Base-by-base conservation (phyloP, 2,888 invertebrate species). In the Rotaria sp. region DNA sequence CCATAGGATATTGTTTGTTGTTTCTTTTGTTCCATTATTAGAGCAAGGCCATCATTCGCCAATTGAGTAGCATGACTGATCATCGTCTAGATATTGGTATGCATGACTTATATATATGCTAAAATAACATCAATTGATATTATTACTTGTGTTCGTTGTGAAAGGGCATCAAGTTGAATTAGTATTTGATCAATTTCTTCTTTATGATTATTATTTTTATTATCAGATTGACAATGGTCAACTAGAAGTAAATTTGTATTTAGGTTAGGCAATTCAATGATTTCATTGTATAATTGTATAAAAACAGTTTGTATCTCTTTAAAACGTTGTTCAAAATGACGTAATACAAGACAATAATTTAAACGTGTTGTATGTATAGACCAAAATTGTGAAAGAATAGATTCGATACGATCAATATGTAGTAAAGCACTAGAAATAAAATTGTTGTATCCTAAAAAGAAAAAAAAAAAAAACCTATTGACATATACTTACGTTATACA, bases 321-420 rank as follows among this genome's bases (percentile, higher is more conserved):
- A 91, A 97, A 97, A 90, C 96, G 95, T 90, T 96, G 95, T 92
- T 97, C 97, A 92, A 97, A 98, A 89, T 95, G 94, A 89, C 97
- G 93, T 90, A 97, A 93, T 89, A 95, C 94, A 88, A 97, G 92
- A 92, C 96, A 96, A 91, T 96, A 95, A 89, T 95, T 94, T 90
- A 97, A 92, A 89, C 95, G 94, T 87, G 86, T 87, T 89, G 95
- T 95, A 93, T 97, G 97, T 89, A 94, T 94, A 86, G 94, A 94
- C 97, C 97, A 97, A 92, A 96, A 97, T 89, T 94, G 94, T 91
- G 96, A 96, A 91, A 98, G 97, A 88, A 95, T 95, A 89, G 94
- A 93, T 92, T 96, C 95, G 88, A 96, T 97, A 93, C 96, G 96
- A 91, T 96, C 96, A 90, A 96, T 92, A 92, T 96, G 96, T 87